phyloP scores from a whole-genome alignment of 1,140 invertebrate genomes.

The Batillaria attramentaria region DNA sequence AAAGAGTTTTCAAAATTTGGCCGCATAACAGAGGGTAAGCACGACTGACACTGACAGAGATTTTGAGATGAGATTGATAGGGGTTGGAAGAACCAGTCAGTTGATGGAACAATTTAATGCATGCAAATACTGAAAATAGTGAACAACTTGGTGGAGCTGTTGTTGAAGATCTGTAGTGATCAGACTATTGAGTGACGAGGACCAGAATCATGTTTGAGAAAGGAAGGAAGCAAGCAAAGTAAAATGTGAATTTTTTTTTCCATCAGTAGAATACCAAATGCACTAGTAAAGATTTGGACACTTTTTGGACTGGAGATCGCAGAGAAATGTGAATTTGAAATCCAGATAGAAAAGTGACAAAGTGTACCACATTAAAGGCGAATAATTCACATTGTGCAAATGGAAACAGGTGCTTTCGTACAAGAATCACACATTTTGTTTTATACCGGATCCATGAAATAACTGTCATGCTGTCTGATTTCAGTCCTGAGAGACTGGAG shows the following conservation, averaged over 20 bases:
- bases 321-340: too few relatives aligned
- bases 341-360: too few relatives aligned
- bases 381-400: not conserved
- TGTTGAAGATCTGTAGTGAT: not conserved
- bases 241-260: too few relatives aligned
- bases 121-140: not conserved
- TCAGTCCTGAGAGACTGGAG: not conserved
- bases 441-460: not conserved
- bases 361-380: too few relatives aligned
- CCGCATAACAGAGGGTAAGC: slow-evolving; percentile 53
- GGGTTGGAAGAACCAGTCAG: not conserved
- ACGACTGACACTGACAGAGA: not conserved
- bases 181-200: not conserved
- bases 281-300: too few relatives aligned
- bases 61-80: not conserved
- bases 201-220: not conserved
- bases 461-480: not conserved
- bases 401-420: not conserved
- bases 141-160: not conserved
- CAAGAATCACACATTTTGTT: not conserved
- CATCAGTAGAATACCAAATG: too few relatives aligned
- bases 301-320: too few relatives aligned
- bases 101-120: not conserved
- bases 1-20: slow-evolving; percentile 54
- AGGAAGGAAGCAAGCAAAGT: not conserved